These are phyloP conservation scores for Rhadinocentrus ornatus DNA, from an alignment of 2,797 vertebrate genomes.

Conservation along the genomic window DNA sequence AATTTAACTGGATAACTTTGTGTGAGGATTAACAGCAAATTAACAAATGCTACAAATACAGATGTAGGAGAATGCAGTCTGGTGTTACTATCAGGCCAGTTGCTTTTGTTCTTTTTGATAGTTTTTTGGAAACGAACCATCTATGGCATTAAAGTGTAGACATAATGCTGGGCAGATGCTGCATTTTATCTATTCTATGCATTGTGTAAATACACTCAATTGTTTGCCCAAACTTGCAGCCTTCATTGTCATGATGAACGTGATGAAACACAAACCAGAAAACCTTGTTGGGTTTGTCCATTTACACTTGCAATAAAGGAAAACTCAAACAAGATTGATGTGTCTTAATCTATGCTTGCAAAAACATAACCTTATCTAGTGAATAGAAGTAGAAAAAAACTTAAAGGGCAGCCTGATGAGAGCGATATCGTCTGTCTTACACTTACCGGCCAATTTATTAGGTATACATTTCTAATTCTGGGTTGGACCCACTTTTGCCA, in stretches of 20 bases:
- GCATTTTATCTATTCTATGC: background rate
- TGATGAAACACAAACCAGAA: background rate
- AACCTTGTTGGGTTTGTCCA: background rate
- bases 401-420: no score
- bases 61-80: background rate
- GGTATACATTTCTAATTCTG: no score
- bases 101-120: background rate
- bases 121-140: no score
- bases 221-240: background rate
- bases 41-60: background rate
- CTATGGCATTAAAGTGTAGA: background rate
- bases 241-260: background rate
- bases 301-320: background rate
- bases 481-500: no score
- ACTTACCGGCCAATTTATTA: no score
- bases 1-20: slow-evolving; percentile 18
- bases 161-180: background rate
- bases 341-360: background rate
- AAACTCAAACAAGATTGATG: background rate
- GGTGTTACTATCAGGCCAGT: background rate
- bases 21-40: slow-evolving; percentile 10
- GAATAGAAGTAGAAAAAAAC: background rate
- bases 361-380: background rate
- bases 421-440: background rate
- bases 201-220: no score